A percentile compares a stretch with the other conserved stretches of the same genome.
Conservation (phyloP, 2,888 invertebrate genomes). For the Napeogenes sylphis region DNA sequence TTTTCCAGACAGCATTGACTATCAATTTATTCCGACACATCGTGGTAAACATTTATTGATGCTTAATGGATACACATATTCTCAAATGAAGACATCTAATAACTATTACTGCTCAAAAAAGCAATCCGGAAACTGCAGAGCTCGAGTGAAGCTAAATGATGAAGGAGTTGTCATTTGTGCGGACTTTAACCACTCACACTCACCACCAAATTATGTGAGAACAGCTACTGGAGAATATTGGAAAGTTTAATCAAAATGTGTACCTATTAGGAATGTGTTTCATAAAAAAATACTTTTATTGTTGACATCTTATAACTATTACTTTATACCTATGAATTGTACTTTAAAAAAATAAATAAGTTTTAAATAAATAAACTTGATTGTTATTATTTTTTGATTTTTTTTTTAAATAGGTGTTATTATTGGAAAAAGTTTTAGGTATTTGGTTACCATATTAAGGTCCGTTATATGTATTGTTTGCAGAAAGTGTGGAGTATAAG, state of each 20-base stretch:
- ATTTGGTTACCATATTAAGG: not conserved
- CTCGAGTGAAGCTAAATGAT: slow-evolving; percentile 35
- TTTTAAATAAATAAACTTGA: too few relatives aligned
- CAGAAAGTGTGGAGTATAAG: slow-evolving; percentile 28
- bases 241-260: slow-evolving; percentile 12
- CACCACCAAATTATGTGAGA: slow-evolving; percentile 24
- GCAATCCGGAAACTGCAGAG: slow-evolving; percentile 35
- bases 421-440: not conserved
- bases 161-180: slow-evolving; percentile 30
- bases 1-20: slow-evolving; percentile 22
- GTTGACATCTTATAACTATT: too few relatives aligned
- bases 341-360: too few relatives aligned
- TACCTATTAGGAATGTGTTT: not conserved
- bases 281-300: too few relatives aligned
- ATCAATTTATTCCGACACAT: slow-evolving; percentile 30
- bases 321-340: too few relatives aligned
- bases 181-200: slow-evolving; percentile 23
- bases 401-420: not conserved
- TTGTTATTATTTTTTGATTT: not conserved
- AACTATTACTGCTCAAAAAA: slow-evolving; percentile 33
- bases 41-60: slow-evolving; percentile 38
- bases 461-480: not conserved
- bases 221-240: slow-evolving; percentile 23
- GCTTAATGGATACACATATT: slow-evolving; percentile 41
- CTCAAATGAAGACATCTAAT: slow-evolving; percentile 28